Evolutionary conservation across 2,113 vertebrate genomes (phyloP), one percentile per base, ranked within the genome.

Genomic region (Albula goreensis): DNA sequence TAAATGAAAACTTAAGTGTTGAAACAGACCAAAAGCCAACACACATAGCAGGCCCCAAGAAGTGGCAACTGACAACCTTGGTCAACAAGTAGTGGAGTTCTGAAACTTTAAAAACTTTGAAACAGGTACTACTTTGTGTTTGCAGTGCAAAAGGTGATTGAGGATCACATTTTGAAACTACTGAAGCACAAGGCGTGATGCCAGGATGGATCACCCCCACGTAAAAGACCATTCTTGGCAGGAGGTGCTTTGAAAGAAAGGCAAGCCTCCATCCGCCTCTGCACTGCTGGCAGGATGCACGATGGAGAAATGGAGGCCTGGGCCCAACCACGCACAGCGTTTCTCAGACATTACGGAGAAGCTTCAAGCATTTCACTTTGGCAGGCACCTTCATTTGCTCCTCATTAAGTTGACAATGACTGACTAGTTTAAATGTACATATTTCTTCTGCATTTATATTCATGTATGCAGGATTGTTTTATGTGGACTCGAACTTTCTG

Each of bases 141-240:
- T 13, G 25, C 63, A 97, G 97, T 97, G 88, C 97, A 97, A 88
- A 96, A 96, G 94, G 95, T 96, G 0, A 95, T 97, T 0, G 97
- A 97, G 91, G 95, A 93, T 78, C 97, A 97, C 87, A 96, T 97
- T 91, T 89, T 97, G 87, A 95, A 93, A 90, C 93, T 97, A 12
- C 94, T 96, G 84, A 91, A 91, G 89, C 92, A 56, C 15, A 93
- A 92, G 82, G 25, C 83, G 1, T 81, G 63, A 83, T 4, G 15
- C 11, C 15, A 41, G 22, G 50, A 9, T 19, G 50, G n/a, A 25
- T 12, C 4, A n/a, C 15, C 15, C 17, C 48, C 8, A 41, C 0
- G 31, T 15, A 41, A 1, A 52, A 48, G 51, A 81, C 17, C 19
- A 41, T 3, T 57, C 48, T 10, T 15, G 2, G 17, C 13, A 15